These are phyloP conservation scores for Ia io DNA, from an alignment of 2,113 vertebrate species.

Conservation along the genomic window DNA sequence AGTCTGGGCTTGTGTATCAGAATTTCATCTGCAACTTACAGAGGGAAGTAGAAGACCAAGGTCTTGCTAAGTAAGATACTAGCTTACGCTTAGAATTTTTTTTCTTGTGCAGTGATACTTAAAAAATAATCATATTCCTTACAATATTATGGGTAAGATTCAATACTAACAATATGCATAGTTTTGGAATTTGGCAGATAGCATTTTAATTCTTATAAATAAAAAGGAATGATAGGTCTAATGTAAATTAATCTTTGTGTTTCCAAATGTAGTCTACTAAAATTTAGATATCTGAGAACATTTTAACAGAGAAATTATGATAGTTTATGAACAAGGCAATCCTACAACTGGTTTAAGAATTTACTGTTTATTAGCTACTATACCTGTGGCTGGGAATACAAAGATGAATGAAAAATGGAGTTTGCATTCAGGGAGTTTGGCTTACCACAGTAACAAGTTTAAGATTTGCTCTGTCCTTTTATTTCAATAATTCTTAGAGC, in stretches of 20 bases:
- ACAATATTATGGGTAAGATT: not conserved
- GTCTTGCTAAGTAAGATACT: not conserved
- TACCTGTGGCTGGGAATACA: not conserved
- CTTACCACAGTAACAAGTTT: not conserved
- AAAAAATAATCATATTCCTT: not conserved
- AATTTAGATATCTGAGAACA: not conserved
- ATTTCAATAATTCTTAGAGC: conserved; percentile 23
- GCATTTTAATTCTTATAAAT: conserved; percentile 27
- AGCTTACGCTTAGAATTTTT: not conserved
- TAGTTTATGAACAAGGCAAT: not conserved
- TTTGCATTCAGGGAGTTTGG: not conserved
- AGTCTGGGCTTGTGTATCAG: not conserved
- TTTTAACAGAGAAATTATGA: not conserved
- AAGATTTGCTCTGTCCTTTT: conserved; percentile 31
- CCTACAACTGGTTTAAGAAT: not conserved
- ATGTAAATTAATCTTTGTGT: not conserved
- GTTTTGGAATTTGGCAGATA: not conserved
- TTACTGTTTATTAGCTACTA: not conserved
- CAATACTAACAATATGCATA: not conserved
- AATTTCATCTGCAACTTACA: not conserved
- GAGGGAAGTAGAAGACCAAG: not conserved
- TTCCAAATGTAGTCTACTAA: not conserved
- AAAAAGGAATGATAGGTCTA: not conserved
- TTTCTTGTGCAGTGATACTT: not conserved
- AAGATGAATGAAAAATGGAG: not conserved